Evolutionary conservation across 1,140 invertebrate species (phyloP), one percentile per base, ranked within the genome.

Genomic region (Tyrophagus putrescentiae): DNA sequence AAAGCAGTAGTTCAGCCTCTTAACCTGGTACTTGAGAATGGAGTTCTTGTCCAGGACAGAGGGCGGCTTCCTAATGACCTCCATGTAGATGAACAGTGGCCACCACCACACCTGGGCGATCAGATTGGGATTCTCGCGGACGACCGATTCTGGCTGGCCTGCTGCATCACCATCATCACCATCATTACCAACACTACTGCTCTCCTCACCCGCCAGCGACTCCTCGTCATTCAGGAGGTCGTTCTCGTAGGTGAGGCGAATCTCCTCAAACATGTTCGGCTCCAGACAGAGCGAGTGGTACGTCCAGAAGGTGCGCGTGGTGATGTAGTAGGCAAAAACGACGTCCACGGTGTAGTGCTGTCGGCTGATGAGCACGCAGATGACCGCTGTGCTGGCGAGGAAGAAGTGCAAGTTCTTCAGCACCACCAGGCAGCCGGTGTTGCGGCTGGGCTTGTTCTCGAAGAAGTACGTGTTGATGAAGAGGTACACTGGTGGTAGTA

Each of bases 341-440:
- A 93, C 84, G 75, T 93, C 89, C 58, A 93, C 80, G 41, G 85
- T 87, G 72, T 93, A 94, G 74, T 94, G 89, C 13, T 85, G 87
- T 70, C 87, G 82, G 27, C 87, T 83, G 54, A 90, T 71, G 65
- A 91, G 76, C 39, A 93, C 78, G 75, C 87, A 82, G 61, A 82
- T 73, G 42, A 92, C 80, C 42, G 86, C 88, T 62, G 80, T 69
- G 58, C 81, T 66, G 18, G 82, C 80, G 57, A 78, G 72, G 32
- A 80, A 70, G 71, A 78, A 82, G 67, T 81, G 77, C 27, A 81
- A 68, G 82, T 82, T 86, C 73, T 87, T 84, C 33, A 91, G 69
- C 27, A 75, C 72, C 25, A 57, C 27, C 36, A 62, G 33, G n/a
- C n/a, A n/a, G 16, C 4, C 11, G 44, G 16, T 21, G 42, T 62